phyloP scores from a whole-genome alignment of 2,797 vertebrate species.

The Sphenodon punctatus region DNA sequence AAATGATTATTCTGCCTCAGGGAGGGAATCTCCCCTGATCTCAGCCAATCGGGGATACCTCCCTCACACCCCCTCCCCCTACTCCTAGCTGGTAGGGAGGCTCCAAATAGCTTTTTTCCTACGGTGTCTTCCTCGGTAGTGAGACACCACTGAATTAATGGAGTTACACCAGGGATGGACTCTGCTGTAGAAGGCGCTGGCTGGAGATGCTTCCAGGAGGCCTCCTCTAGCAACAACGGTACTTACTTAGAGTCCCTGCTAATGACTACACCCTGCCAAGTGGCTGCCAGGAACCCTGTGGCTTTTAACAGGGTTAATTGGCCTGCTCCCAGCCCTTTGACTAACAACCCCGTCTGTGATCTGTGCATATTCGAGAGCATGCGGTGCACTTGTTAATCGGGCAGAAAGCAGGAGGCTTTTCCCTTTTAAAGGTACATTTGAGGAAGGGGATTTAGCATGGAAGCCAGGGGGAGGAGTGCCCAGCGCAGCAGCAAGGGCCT shows the following conservation, averaged over 20 bases:
- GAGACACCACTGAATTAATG: not conserved
- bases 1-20: not conserved
- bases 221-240: no score
- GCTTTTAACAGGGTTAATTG: not conserved
- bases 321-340: not conserved
- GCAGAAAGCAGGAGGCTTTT: not conserved
- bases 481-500: not conserved
- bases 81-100: no score
- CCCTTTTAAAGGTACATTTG: not conserved
- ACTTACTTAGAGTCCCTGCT: no score
- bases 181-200: not conserved
- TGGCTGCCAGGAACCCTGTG: not conserved
- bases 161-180: not conserved
- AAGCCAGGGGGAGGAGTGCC: no score
- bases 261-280: not conserved
- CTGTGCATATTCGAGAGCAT: not conserved
- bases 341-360: not conserved
- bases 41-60: not conserved
- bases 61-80: not conserved
- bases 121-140: not conserved
- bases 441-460: not conserved
- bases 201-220: no score
- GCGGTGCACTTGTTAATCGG: not conserved
- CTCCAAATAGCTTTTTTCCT: no score
- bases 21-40: not conserved